These are phyloP conservation scores for Sminthurinus signatus DNA, from an alignment of 1,140 invertebrate genomes.

Conservation along the genomic window DNA sequence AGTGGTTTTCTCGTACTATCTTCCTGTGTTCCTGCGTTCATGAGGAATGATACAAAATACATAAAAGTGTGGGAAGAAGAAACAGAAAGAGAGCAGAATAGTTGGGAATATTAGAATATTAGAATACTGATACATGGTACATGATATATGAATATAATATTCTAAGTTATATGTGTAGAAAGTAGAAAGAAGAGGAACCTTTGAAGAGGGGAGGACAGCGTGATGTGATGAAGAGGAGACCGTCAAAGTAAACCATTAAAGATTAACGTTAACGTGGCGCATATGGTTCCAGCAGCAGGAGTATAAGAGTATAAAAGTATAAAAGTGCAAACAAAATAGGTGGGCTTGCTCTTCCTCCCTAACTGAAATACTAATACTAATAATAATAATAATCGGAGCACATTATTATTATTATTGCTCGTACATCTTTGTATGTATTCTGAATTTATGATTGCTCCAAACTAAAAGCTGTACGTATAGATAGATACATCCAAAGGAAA, in stretches of 20 bases:
- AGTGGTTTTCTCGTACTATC: background rate
- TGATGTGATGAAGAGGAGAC: constrained; percentile 3
- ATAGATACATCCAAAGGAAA: too few species aligned
- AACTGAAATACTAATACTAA: background rate
- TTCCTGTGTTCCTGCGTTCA: too few species aligned
- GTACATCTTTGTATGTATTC: background rate
- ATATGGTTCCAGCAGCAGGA: constrained; percentile 11
- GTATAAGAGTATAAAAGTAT: background rate
- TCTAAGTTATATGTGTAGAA: too few species aligned
- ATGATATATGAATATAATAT: too few species aligned
- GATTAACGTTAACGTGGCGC: constrained; percentile 11
- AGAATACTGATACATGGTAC: background rate
- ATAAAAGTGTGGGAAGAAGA: constrained; percentile 6
- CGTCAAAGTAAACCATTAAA: constrained; percentile 24
- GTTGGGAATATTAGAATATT: background rate
- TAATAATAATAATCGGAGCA: background rate
- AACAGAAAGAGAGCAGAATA: background rate
- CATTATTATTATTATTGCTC: background rate
- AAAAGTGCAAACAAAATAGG: constrained; percentile 26
- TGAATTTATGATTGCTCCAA: background rate
- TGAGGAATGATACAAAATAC: background rate
- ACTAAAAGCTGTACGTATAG: too few species aligned
- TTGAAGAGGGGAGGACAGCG: background rate
- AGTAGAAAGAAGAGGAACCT: too few species aligned
- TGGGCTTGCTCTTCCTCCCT: background rate